Evolutionary conservation across 2,113 vertebrate species (phyloP).

Genomic region (Symphodus melops): DNA sequence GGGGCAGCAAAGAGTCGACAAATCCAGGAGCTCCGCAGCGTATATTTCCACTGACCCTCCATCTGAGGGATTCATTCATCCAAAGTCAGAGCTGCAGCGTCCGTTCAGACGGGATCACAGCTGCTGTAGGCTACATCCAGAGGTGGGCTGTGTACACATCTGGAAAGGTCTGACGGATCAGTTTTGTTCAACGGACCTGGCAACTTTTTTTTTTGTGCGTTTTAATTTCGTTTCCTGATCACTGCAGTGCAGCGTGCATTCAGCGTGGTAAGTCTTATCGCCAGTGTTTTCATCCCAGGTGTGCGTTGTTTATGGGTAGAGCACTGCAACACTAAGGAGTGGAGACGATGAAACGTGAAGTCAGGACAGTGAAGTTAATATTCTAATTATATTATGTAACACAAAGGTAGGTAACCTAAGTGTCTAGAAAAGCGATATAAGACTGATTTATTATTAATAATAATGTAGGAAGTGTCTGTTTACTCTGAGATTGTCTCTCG

Average conservation of each 20-base stretch:
- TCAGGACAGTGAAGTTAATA: background rate
- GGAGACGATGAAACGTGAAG: background rate
- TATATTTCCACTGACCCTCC: slow-evolving; percentile 41
- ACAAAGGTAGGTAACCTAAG: background rate
- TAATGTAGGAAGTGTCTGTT: too few relatives aligned
- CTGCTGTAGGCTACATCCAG: slow-evolving; percentile 4
- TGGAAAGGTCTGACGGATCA: slow-evolving; percentile 41
- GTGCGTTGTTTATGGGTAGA: slow-evolving; percentile 9
- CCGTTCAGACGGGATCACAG: background rate
- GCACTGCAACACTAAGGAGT: slow-evolving; percentile 19
- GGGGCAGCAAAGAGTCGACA: slow-evolving; percentile 36
- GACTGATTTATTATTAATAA: too few relatives aligned
- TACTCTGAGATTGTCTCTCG: too few relatives aligned
- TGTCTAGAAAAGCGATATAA: too few relatives aligned
- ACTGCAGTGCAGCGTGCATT: background rate
- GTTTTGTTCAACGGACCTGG: slow-evolving; percentile 23
- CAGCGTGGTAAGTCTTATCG: slow-evolving; percentile 59
- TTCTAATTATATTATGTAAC: background rate
- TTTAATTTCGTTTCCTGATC: background rate
- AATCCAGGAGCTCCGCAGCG: slow-evolving; percentile 52
- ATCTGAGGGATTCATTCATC: slow-evolving; percentile 49
- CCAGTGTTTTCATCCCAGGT: slow-evolving; percentile 22
- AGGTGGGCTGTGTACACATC: slow-evolving; percentile 22
- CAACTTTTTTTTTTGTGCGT: slow-evolving; percentile 43
- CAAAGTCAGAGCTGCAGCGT: slow-evolving; percentile 35